Percentiles rank a stretch among this genome's conserved stretches.
phyloP scores from a whole-genome alignment of 2,797 vertebrate genomes.

The Pelochelys cantorii region DNA sequence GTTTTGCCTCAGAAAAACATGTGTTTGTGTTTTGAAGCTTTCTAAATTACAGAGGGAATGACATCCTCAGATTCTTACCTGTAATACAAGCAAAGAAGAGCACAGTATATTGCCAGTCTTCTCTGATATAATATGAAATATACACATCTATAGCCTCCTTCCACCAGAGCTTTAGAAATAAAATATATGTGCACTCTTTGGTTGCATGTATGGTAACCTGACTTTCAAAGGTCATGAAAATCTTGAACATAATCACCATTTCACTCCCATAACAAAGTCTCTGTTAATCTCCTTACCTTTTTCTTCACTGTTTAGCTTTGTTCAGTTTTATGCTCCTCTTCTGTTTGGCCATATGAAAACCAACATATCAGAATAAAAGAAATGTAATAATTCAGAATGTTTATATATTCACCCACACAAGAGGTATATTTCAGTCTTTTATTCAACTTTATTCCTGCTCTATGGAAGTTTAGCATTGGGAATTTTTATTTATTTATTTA shows the following conservation, averaged over 20 bases:
- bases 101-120: not conserved
- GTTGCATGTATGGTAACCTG: not conserved
- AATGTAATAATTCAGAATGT: not conserved
- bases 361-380: not conserved
- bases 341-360: not conserved
- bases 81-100: not conserved
- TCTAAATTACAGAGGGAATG: not conserved
- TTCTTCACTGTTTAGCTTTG: not conserved
- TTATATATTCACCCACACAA: not conserved
- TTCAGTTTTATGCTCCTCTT: not conserved
- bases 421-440: not conserved
- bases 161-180: not conserved
- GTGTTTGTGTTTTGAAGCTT: not conserved
- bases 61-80: not conserved
- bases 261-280: not conserved
- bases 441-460: accelerated
- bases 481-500: not conserved
- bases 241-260: not conserved
- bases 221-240: not conserved
- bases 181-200: not conserved
- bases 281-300: not conserved
- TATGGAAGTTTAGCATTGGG: not conserved
- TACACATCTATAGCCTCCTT: not conserved
- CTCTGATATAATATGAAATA: not conserved
- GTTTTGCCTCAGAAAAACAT: not conserved